Base-by-base conservation (phyloP, 2,888 invertebrate species). In the Temnothorax ravouxi region DNA sequence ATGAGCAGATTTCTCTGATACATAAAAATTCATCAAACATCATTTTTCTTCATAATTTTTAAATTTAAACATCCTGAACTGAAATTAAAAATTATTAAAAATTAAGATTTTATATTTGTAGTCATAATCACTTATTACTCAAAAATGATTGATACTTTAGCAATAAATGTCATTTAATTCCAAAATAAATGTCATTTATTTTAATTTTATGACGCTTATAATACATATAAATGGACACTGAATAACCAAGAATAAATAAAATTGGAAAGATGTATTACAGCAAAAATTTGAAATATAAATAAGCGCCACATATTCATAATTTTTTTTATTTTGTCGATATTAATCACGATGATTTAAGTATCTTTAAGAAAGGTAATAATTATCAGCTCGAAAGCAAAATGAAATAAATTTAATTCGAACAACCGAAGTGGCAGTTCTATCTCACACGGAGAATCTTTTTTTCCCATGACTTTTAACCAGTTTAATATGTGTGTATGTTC, bases 381-480 rank as follows among this genome's bases (percentile, higher is more conserved):
- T 50, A 64, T 76, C 38, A 38, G 18, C 8, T 50, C 13, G 18
- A 21, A 44, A 64, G 13, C 38, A 25, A 66, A 66, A 13, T 29
- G 25, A 59, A 62, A 50, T 64, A 38, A 75, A 38, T 64, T 64
- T 52, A 66, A 64, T 75, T 21, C 47, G 8, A 75, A 21, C 13
- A 18, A 44, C 13, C 50, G 2, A 66, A 76, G 8, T 66, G 38
- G 6, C 25, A 47, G 18, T 9, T 76, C 18, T n/a, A 38, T 50
- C 66, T 75, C 13, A 75, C 11, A 11, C 64, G 18, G 21, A 15
- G 4, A 52, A 64, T 76, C 47, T 25, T 66, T 29, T 69, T 47
- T 61, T 61, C 38, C 1, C 15, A 9, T 59, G 15, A 18, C 38
- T 54, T 41, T 72, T 80, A 59, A 79, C n/a, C 15, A 54, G 18